Evolutionary conservation across 1,140 invertebrate species (phyloP), one percentile per base, ranked within the genome.

Genomic region (Limonius californicus): DNA sequence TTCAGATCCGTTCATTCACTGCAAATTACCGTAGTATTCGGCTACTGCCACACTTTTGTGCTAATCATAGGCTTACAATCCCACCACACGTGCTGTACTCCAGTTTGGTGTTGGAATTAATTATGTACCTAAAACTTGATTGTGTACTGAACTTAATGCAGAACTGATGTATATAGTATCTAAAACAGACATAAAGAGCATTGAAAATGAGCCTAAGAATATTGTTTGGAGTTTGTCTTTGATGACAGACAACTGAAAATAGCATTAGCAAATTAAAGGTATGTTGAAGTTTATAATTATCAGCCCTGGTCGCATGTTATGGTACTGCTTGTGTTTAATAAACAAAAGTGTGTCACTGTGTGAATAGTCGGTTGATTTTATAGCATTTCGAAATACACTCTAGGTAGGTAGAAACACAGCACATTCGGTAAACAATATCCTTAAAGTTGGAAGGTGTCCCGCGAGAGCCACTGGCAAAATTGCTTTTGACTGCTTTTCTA

Each of bases 351-450:
- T 27, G 23, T 27, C 23, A 27, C 3, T 27, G 23, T 27, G 3
- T 27, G 23, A 27, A 27, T 9, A 27, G 23, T 3, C 23, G 3
- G 2, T 39, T 39, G 11, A 39, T 39, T 7, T 39, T 39, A 39
- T 9, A 9, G 45, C 11, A 21, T 50, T 50, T 18, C 45, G 16
- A 19, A 19, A 50, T 45, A 50, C 19, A 50, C 19, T 18, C 7
- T 50, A 12, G 3, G 15, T 19, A 45, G 42, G 16, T 45, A 45
- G 2, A 45, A n/a, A n/a, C n/a, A 18, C 12, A 58, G 42, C 45
- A 65, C 21, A 61, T 65, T 64, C 53, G 60, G 64, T 68, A 64
- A 68, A 68, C 67, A 68, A 68, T 66, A 68, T 68, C 65, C 62
- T 62, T 42, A 67, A 68, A 68, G 67, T 68, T 66, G 55, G 56